These are phyloP conservation scores for Raja brachyura DNA, from an alignment of 2,113 vertebrate species.

Conservation along the genomic window DNA sequence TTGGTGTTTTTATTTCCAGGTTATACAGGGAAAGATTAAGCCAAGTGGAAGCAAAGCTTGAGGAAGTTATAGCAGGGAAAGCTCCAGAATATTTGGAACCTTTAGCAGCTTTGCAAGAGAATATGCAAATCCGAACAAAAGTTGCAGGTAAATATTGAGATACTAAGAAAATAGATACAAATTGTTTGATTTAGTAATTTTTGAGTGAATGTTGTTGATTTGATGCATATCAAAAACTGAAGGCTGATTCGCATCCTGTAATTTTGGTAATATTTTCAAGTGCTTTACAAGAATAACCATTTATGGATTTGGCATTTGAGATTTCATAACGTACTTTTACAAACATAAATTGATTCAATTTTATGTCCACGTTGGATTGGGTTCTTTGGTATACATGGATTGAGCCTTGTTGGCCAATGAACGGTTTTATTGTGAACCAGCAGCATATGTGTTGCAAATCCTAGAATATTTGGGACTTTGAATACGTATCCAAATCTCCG, in stretches of 20 bases:
- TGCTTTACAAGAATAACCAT: neutral
- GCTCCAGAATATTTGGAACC: conserved; percentile 96
- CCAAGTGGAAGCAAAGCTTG: conserved; percentile 95
- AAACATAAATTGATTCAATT: neutral
- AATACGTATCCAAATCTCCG: no score
- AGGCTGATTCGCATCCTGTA: neutral
- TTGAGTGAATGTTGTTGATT: conserved; percentile 36
- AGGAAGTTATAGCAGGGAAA: conserved; percentile 94
- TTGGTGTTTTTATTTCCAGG: conserved; percentile 49
- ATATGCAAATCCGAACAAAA: conserved; percentile 98
- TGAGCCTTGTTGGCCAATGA: no score
- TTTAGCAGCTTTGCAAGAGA: conserved; percentile 92
- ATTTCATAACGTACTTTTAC: neutral
- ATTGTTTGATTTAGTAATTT: conserved; percentile 42
- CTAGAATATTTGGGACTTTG: no score
- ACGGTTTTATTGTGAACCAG: no score
- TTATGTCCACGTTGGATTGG: neutral
- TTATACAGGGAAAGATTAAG: conserved; percentile 93
- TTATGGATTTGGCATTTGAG: neutral
- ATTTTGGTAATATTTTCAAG: neutral
- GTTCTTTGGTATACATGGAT: neutral
- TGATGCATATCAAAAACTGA: neutral
- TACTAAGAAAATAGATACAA: no score
- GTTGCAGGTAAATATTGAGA: conserved; percentile 73
- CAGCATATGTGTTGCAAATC: no score